Conservation (phyloP, 2,888 invertebrate genomes). For the Ashinkailepas kermadecensis region DNA sequence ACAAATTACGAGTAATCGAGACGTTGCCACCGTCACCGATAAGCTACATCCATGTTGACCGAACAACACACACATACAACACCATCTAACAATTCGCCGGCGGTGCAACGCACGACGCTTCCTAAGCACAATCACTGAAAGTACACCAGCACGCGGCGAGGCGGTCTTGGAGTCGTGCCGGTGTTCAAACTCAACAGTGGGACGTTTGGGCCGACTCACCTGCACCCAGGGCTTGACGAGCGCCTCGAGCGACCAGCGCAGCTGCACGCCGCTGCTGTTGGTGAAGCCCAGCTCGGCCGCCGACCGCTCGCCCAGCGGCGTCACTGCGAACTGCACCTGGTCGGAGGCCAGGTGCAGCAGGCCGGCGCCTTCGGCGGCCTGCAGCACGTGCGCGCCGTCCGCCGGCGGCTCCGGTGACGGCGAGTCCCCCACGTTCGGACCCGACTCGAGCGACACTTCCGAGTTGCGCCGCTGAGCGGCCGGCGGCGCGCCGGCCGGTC, state of each 20-base stretch:
- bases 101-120: too few relatives aligned
- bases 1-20: too few relatives aligned
- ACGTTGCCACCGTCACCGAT: too few relatives aligned
- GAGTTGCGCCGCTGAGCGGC: background rate
- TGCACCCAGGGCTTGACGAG: slow-evolving; percentile 4
- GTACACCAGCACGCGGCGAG: too few relatives aligned
- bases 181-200: background rate
- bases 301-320: background rate
- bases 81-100: too few relatives aligned
- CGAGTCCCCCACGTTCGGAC: background rate
- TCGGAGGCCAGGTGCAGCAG: background rate
- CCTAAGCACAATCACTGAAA: too few relatives aligned
- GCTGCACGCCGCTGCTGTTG: background rate
- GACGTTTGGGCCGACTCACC: background rate
- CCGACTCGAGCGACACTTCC: background rate
- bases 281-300: background rate
- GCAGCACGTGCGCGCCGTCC: background rate
- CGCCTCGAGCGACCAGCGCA: slow-evolving; percentile 15
- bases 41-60: too few relatives aligned
- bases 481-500: background rate
- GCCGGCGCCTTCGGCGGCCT: background rate
- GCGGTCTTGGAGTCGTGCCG: background rate
- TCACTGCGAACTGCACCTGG: background rate
- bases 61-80: too few relatives aligned
- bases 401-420: background rate